A percentile compares a stretch with the other conserved stretches of the same genome.
Evolutionary conservation across 2,797 vertebrate genomes (phyloP).

Genomic region (Megaceryle alcyon): DNA sequence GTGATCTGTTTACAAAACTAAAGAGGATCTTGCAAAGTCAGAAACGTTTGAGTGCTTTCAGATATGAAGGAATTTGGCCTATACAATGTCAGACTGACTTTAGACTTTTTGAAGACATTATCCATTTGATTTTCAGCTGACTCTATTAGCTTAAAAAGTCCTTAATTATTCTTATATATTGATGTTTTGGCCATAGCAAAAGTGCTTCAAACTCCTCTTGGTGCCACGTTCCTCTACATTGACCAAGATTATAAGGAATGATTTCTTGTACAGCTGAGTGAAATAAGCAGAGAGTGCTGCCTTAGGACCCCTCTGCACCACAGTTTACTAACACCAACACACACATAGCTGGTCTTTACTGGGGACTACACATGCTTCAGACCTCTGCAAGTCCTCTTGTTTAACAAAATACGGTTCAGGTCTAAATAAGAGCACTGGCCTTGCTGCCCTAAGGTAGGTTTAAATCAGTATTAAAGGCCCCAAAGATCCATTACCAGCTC

Average conservation of each 20-base stretch:
- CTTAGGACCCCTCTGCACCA: background rate
- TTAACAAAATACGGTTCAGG: background rate
- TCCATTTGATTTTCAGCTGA: background rate
- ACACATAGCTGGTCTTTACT: background rate
- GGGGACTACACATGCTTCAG: rapidly evolving
- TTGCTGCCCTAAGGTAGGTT: background rate
- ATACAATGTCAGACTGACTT: background rate
- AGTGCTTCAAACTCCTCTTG: background rate
- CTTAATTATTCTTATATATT: background rate
- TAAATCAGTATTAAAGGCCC: background rate
- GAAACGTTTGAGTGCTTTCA: background rate
- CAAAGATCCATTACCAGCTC: background rate
- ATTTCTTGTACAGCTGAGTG: background rate
- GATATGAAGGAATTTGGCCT: background rate
- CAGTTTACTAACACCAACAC: background rate
- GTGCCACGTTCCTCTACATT: background rate
- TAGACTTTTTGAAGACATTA: background rate
- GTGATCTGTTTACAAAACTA: background rate
- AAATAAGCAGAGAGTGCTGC: background rate
- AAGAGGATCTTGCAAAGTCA: background rate
- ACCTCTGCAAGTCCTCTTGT: background rate
- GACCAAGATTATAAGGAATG: background rate
- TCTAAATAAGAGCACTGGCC: background rate
- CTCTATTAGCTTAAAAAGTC: background rate
- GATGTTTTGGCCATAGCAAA: background rate